Evolutionary conservation across 2,113 vertebrate genomes (phyloP).

Genomic region (Myrmophylax atrothorax): DNA sequence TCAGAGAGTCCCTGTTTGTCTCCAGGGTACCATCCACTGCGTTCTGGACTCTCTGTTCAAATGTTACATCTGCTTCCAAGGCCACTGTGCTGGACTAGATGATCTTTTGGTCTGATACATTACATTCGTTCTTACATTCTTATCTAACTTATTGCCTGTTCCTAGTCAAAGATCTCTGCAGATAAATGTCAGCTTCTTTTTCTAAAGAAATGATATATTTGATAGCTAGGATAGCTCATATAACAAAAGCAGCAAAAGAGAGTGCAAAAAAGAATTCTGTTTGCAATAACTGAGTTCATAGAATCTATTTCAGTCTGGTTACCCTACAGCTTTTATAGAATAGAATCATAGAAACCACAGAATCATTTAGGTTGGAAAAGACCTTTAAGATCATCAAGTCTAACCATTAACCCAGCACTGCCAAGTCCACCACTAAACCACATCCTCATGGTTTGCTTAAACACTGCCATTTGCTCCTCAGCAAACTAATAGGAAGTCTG

Average conservation of each 20-base stretch:
- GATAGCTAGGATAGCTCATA: neutral
- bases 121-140: slow-evolving; percentile 1
- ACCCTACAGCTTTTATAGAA: neutral
- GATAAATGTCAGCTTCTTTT: slow-evolving; percentile 3
- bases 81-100: neutral
- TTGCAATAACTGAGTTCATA: neutral
- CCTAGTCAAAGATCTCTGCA: neutral
- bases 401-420: neutral
- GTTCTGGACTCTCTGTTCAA: neutral
- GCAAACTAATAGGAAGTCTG: neutral
- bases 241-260: neutral
- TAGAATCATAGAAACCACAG: neutral
- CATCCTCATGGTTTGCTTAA: neutral
- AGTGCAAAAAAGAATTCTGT: neutral
- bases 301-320: neutral
- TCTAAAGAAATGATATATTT: neutral
- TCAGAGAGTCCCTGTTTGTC: neutral
- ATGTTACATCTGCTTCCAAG: neutral
- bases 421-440: neutral
- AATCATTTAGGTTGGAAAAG: neutral
- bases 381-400: neutral
- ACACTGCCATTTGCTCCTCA: neutral
- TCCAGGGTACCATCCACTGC: neutral
- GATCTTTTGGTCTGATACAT: neutral
- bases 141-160: slow-evolving; percentile 15